A percentile compares a stretch with the other conserved stretches of the same genome.
These are phyloP conservation scores for Copidosoma floridanum DNA, from an alignment of 1,140 invertebrate genomes.

Conservation along the genomic window DNA sequence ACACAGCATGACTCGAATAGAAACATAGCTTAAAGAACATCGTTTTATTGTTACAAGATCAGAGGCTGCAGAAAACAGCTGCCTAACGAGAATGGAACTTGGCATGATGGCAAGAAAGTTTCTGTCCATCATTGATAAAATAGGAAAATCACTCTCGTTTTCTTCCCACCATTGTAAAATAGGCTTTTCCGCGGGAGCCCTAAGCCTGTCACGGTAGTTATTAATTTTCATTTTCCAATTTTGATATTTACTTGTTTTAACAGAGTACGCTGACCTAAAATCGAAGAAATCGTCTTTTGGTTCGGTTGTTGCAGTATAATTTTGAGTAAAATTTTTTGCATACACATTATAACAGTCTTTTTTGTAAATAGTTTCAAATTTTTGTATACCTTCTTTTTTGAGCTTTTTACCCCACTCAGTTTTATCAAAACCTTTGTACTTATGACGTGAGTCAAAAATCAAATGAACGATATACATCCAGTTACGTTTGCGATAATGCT, in stretches of 20 bases:
- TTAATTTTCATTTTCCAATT: neutral
- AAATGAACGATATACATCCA: conserved; percentile 21
- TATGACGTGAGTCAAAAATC: neutral
- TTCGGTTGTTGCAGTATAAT: neutral
- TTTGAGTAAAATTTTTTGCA: neutral
- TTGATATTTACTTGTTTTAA: neutral
- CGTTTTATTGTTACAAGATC: neutral
- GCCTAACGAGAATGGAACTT: neutral
- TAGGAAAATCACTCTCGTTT: neutral
- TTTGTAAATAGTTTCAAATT: neutral
- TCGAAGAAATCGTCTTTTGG: neutral
- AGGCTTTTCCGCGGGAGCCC: neutral
- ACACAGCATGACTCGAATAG: neutral
- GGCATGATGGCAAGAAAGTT: neutral
- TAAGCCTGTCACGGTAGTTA: neutral
- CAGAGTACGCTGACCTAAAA: neutral
- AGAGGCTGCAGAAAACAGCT: neutral
- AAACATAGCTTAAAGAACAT: neutral
- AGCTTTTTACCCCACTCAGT: neutral
- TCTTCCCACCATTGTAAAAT: conserved; percentile 4
- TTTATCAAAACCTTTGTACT: neutral
- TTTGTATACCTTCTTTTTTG: neutral
- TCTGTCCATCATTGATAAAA: neutral
- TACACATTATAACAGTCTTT: neutral
- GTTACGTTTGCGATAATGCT: conserved; percentile 23